These are phyloP conservation scores for Hystrix cristata DNA, from an alignment of 2,113 vertebrate species.

Conservation along the genomic window DNA sequence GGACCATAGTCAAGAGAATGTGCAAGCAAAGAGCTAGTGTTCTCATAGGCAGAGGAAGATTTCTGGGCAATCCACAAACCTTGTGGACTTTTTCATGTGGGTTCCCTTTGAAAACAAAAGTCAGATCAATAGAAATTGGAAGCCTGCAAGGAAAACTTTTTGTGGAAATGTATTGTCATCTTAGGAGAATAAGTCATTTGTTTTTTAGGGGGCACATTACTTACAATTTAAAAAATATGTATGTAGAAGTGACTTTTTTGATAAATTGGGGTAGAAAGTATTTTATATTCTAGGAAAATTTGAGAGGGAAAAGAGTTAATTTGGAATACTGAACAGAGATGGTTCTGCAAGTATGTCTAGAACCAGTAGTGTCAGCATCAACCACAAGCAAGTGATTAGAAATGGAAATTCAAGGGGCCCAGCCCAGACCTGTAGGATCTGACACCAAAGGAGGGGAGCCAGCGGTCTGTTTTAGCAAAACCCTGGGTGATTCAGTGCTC, in stretches of 20 bases:
- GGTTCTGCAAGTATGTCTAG: neutral
- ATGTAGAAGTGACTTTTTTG: neutral
- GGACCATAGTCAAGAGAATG: conserved; percentile 60
- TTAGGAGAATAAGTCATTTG: neutral
- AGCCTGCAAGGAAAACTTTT: neutral
- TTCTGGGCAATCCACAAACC: neutral
- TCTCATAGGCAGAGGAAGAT: conserved; percentile 29
- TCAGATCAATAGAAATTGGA: neutral
- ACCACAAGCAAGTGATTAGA: neutral
- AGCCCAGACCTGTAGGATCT: neutral
- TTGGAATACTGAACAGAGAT: neutral
- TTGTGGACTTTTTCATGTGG: neutral
- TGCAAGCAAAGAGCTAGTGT: neutral
- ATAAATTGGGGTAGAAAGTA: neutral
- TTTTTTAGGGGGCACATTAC: neutral
- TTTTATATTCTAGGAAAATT: conserved; percentile 29
- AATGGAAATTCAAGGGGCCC: neutral
- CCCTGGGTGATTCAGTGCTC: neutral
- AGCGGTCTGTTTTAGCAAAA: neutral
- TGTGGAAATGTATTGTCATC: neutral
- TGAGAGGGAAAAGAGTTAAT: neutral
- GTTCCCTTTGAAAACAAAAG: neutral
- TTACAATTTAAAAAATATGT: neutral
- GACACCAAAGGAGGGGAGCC: too few relatives aligned
- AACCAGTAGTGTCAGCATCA: neutral